Base-by-base conservation (phyloP, 2,888 invertebrate genomes). In the Brachyptera risi region DNA sequence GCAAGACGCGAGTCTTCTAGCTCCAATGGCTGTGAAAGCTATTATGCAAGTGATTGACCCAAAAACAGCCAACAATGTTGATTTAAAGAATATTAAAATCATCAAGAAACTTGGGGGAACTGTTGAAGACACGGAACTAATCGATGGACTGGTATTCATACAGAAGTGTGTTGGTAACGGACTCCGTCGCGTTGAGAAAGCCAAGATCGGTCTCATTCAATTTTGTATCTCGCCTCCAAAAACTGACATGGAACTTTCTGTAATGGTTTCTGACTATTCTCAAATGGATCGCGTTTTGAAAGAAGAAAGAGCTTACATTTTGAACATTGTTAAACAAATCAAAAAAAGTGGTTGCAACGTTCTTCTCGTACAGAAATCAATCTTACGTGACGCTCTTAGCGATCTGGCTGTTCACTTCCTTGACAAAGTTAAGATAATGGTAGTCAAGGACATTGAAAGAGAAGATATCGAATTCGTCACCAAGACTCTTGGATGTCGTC, bases 171-270 rank as follows among this genome's bases (percentile, higher is more conserved):
- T 92, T 58, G 93, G 96, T 70, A 95, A 92, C 72, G 97, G 96
- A 0, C 96, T 97, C 0, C 91, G 88, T 70, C 86, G 90, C 68
- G 83, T 99, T 62, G 98, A 99, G 75, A 98, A 98, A 74, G 98
- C 97, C 4, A 98, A 96, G 79, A 95, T 99, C 76, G 99, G 92
- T 63, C 85, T 99, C n/a, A 98, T 99, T 67, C 99, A 99, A 76
- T 99, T 99, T 78, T 99, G 99, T 75, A 93, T 99, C 75, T 99
- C 99, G 13, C 94, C 99, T 58, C 99, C 99, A 5, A 99, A 99
- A 80, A 99, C 99, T 60, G 98, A 99, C 87, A 96, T 96, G 94
- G 95, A 96, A 71, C 94, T 95, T 77, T 95, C 89, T 73, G 89
- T 93, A 2, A 84, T 99, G 69, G 95, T 99, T 21, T 94, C 96